Evolutionary conservation across 2,888 invertebrate species (phyloP).

Genomic region (Achlya flavicornis): DNA sequence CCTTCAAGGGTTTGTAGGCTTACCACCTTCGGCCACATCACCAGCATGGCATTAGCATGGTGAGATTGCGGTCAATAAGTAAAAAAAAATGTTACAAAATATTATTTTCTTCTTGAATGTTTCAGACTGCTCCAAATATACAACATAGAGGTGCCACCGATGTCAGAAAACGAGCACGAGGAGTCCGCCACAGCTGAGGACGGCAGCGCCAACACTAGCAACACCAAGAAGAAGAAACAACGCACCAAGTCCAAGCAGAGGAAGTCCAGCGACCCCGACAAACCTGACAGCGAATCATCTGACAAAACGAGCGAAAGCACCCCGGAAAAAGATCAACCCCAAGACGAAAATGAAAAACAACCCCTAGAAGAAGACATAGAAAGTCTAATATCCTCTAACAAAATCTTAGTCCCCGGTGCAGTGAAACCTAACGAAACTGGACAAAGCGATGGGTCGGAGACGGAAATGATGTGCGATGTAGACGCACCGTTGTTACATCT

Average conservation of each 20-base stretch:
- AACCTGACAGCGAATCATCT: constrained; percentile 65
- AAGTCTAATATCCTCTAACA: constrained; percentile 78
- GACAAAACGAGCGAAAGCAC: constrained; percentile 67
- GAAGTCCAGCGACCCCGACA: constrained; percentile 69
- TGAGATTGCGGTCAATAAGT: too few species aligned
- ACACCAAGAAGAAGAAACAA: constrained; percentile 68
- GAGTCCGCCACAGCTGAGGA: constrained; percentile 61
- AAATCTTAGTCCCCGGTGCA: constrained; percentile 73
- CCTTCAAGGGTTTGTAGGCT: too few species aligned
- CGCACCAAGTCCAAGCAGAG: constrained; percentile 71
- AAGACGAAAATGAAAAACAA: constrained; percentile 41
- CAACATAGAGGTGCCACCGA: constrained; percentile 87
- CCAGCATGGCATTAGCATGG: too few species aligned
- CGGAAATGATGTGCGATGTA: constrained; percentile 56
- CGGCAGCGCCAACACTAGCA: constrained; percentile 23
- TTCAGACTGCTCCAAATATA: constrained; percentile 89
- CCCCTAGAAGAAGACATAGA: constrained; percentile 77
- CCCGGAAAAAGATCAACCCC: constrained; percentile 62
- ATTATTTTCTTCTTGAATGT: constrained; percentile 17
- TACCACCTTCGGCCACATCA: too few species aligned
- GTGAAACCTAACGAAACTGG: constrained; percentile 46
- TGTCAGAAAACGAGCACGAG: constrained; percentile 76
- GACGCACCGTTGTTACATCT: constrained; percentile 62
- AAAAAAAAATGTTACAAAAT: background rate
- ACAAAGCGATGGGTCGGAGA: constrained; percentile 64